Base-by-base conservation (phyloP, 1,140 invertebrate genomes). In the Solenopsis invicta region DNA sequence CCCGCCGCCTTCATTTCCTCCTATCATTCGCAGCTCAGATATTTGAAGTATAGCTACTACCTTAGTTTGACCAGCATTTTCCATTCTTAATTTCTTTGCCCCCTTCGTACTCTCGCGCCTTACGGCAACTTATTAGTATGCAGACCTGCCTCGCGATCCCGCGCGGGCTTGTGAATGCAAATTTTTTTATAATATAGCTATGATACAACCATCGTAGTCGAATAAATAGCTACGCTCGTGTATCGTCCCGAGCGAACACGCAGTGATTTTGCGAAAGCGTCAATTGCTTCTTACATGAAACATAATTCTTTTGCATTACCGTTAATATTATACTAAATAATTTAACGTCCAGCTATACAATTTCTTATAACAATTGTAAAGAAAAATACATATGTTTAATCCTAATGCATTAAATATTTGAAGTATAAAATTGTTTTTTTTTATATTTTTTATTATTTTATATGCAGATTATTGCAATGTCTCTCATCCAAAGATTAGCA, bases 31-130 rank as follows among this genome's bases (percentile, higher is more conserved):
- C 85, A 61, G 80, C 54, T 59, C 41, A 45, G n/a, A 24, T 84
- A 84, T 84, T 84, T 84, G 54, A 84, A 75, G 54, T 75, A 84
- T 61, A 74, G 80, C 80, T 48, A 59, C 66, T n/a, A n/a, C 61
- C 50, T 74, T 48, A 82, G 69, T 84, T 84, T 84, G 69, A 84
- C 69, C 56, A 84, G 80, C 67, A 34, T 82, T 82, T 89, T 66
- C 72, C 54, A 54, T 67, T 52, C 86, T 34, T 74, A 78, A 86
- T 86, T 86, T 71, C 54, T 52, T 34, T 54, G 24, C 4, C n/a
- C 18, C 48, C 50, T 45, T 34, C 45, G 61, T 61, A 67, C 10
- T 67, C 48, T 50, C 59, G 48, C 45, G 77, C 64, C 62, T 61
- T 54, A 64, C 76, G 77, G 56, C 45, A 52, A 71, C 66, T 82